A percentile compares a stretch with the other conserved stretches of the same genome.
Conservation (phyloP, 2,888 invertebrate species). For the Exephanes ischioxanthus region DNA sequence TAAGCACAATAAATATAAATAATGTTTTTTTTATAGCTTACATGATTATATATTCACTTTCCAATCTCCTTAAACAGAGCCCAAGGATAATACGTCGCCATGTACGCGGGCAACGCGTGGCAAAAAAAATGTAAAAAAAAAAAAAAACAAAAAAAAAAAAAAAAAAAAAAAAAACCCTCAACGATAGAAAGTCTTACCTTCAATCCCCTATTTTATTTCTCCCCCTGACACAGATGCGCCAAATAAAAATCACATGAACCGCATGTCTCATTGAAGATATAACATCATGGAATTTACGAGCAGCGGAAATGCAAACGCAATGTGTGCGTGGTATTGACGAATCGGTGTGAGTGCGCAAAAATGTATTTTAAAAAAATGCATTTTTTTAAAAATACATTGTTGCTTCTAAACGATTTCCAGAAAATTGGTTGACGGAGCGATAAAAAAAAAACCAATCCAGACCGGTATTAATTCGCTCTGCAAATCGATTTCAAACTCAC, state of each 20-base stretch:
- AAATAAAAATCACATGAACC: conserved; percentile 7
- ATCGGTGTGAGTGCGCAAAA: conserved; percentile 7
- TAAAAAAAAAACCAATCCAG: background rate
- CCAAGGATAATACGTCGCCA: conserved; percentile 42
- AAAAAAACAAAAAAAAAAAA: too few relatives aligned
- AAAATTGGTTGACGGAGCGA: too few relatives aligned
- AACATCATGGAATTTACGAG: conserved; percentile 20
- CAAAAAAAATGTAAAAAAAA: too few relatives aligned
- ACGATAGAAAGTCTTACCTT: conserved; percentile 58
- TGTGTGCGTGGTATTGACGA: conserved; percentile 26
- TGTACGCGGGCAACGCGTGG: background rate
- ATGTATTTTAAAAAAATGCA: too few relatives aligned
- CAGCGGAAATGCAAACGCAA: conserved; percentile 48
- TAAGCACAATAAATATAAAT: background rate
- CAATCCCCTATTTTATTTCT: conserved; percentile 37
- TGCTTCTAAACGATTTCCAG: background rate
- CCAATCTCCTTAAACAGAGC: conserved; percentile 55
- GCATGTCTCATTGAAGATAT: conserved; percentile 19
- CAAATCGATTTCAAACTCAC: conserved; percentile 1
- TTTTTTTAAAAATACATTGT: background rate
- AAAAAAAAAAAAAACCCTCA: background rate
- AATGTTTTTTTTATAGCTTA: conserved; percentile 5
- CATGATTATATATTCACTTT: conserved; percentile 57
- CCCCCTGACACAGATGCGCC: conserved; percentile 29
- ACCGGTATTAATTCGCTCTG: conserved; percentile 31